Percentiles rank a stretch among this genome's conserved stretches.
phyloP scores from a whole-genome alignment of 2,113 vertebrate genomes.

The Hypomesus transpacificus region DNA sequence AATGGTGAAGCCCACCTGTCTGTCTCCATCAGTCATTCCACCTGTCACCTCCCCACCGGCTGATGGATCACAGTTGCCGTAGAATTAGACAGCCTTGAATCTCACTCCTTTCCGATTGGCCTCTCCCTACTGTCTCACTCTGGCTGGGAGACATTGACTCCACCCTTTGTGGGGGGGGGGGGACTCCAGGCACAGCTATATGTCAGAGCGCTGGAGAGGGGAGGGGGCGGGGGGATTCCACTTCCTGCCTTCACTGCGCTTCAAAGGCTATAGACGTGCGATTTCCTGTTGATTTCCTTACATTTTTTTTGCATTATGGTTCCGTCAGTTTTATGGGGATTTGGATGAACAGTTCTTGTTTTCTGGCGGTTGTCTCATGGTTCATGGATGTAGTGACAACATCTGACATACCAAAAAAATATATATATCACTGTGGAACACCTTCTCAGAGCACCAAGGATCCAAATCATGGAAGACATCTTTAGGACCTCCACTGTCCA shows the following conservation, averaged over 20 bases:
- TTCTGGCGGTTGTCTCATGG: no score
- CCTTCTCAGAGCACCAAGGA: no score
- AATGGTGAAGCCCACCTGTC: slow-evolving; percentile 99
- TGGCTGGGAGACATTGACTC: slow-evolving; percentile 90
- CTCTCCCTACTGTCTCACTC: slow-evolving; percentile 94
- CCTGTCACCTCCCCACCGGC: slow-evolving; percentile 94
- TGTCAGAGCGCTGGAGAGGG: slow-evolving; percentile 62
- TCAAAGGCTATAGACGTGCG: slow-evolving; percentile 56
- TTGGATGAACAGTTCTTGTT: slow-evolving; percentile 46
- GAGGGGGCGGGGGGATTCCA: slow-evolving; percentile 55
- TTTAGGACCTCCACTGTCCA: no score
- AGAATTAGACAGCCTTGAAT: slow-evolving; percentile 99
- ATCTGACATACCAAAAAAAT: no score
- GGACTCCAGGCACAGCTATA: slow-evolving; percentile 51
- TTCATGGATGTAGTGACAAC: no score
- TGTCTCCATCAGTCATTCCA: slow-evolving; percentile 99
- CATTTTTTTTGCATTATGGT: slow-evolving; percentile 66
- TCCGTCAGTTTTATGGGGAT: slow-evolving; percentile 56
- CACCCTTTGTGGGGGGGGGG: slow-evolving; percentile 72
- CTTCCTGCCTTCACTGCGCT: slow-evolving; percentile 64
- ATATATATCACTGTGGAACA: no score
- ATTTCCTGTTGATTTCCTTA: slow-evolving; percentile 57
- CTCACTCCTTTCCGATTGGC: slow-evolving; percentile 98
- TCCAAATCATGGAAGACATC: no score
- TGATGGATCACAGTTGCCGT: slow-evolving; percentile 99